phyloP scores from a whole-genome alignment of 2,888 invertebrate genomes.

The Metalampra italica region DNA sequence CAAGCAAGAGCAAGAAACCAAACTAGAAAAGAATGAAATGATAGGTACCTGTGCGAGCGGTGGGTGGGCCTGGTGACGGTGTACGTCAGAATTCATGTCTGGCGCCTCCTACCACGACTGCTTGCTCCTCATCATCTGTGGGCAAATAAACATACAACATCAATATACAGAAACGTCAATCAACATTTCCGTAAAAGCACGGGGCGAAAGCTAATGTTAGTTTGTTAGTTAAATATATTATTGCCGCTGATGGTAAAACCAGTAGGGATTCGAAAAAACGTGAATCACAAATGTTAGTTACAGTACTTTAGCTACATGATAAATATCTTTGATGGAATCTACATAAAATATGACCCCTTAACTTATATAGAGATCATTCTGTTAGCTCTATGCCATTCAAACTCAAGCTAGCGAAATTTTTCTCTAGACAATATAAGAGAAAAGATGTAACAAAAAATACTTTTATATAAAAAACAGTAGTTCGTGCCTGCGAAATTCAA shows the following conservation, averaged over 20 bases:
- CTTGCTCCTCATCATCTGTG: conserved; percentile 70
- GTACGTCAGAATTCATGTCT: conserved; percentile 76
- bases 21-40: not conserved
- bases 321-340: too few relatives aligned
- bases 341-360: too few relatives aligned
- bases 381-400: too few relatives aligned
- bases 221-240: too few relatives aligned
- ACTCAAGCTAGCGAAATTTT: not conserved
- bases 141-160: conserved; percentile 42
- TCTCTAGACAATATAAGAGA: not conserved
- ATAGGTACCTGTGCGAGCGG: conserved; percentile 73
- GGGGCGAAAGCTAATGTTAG: too few relatives aligned
- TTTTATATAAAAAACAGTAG: not conserved
- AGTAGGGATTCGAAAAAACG: too few relatives aligned
- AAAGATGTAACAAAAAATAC: conserved; percentile 7
- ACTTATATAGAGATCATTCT: too few relatives aligned
- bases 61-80: conserved; percentile 75
- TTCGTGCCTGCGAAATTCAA: conserved; percentile 11
- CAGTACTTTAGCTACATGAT: too few relatives aligned
- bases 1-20: too few relatives aligned
- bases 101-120: conserved; percentile 48
- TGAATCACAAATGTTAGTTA: too few relatives aligned
- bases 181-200: too few relatives aligned
- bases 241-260: too few relatives aligned
- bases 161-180: not conserved